Percentiles rank a stretch among this genome's conserved stretches.
phyloP scores from a whole-genome alignment of 2,797 vertebrate species.

The Buceros bicornis region DNA sequence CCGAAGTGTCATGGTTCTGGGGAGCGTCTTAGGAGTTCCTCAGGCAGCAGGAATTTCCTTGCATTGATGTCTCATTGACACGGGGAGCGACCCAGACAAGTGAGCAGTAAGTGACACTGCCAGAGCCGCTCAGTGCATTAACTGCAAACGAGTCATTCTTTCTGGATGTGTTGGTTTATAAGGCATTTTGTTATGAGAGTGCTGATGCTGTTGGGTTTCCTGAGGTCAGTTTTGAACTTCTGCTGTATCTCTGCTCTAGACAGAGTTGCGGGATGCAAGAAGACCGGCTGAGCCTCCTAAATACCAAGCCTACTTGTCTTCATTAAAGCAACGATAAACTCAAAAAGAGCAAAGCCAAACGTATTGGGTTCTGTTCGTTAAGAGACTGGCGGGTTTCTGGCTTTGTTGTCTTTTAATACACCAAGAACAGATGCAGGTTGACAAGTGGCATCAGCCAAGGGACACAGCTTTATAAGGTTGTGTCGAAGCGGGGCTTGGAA shows the following conservation, averaged over 20 bases:
- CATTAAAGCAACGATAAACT: background rate
- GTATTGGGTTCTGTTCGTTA: slow-evolving; percentile 11
- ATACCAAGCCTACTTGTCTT: background rate
- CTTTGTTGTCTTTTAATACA: slow-evolving; percentile 48
- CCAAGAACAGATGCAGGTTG: slow-evolving; percentile 63
- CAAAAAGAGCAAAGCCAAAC: slow-evolving; percentile 29
- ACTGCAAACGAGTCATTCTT: background rate
- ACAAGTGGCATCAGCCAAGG: slow-evolving; percentile 62
- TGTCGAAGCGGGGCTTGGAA: slow-evolving; percentile 49
- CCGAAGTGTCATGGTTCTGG: background rate
- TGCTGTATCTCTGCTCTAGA: background rate
- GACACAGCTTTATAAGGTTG: slow-evolving; percentile 44
- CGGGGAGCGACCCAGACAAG: background rate
- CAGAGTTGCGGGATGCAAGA: background rate
- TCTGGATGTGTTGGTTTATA: background rate
- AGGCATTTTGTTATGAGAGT: background rate
- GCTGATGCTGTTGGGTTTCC: background rate
- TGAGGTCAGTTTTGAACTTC: background rate
- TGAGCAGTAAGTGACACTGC: background rate
- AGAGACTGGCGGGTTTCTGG: background rate
- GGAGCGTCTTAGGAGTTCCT: background rate
- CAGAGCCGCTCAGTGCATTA: background rate
- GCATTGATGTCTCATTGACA: fast-evolving
- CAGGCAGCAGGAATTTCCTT: background rate
- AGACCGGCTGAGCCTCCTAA: background rate